These are phyloP conservation scores for Temnothorax unifasciatus DNA, from an alignment of 2,888 invertebrate genomes.

Conservation along the genomic window DNA sequence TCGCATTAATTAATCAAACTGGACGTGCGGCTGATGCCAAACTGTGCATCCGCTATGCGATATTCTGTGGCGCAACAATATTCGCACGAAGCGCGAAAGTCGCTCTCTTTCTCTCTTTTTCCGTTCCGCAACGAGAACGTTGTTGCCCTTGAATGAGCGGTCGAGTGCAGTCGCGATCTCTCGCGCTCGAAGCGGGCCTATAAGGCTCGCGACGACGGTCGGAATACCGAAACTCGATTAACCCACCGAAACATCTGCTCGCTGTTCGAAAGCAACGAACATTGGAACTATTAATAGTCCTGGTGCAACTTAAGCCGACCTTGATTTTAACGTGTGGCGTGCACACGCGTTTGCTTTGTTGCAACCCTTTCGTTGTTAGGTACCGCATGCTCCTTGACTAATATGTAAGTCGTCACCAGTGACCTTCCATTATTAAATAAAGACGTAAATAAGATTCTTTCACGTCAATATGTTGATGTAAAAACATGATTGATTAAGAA, in stretches of 20 bases:
- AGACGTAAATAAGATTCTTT: neutral
- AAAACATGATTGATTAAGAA: neutral
- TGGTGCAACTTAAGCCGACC: conserved; percentile 38
- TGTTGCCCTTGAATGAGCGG: conserved; percentile 49
- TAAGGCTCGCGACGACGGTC: conserved; percentile 36
- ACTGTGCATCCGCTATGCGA: conserved; percentile 8
- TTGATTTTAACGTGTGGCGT: conserved; percentile 41
- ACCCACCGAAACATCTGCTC: conserved; percentile 49
- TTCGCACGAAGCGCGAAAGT: neutral
- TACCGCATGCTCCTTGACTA: neutral
- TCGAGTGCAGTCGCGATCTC: conserved; percentile 23
- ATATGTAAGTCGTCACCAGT: too few relatives aligned
- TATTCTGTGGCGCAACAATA: neutral
- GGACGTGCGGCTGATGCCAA: neutral
- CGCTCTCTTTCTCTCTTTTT: neutral
- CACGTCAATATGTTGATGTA: too few relatives aligned
- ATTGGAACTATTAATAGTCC: conserved; percentile 40
- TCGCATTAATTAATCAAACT: conserved; percentile 26
- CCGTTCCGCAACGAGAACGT: conserved; percentile 11
- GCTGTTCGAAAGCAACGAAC: conserved; percentile 43
- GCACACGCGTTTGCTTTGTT: neutral
- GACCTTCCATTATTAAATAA: neutral
- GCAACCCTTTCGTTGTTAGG: conserved; percentile 27
- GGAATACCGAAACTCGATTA: conserved; percentile 58
- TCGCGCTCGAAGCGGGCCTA: conserved; percentile 17